Base-by-base conservation (phyloP, 64 coral and sea anemone species). In the Cladopsammia gracilis region DNA sequence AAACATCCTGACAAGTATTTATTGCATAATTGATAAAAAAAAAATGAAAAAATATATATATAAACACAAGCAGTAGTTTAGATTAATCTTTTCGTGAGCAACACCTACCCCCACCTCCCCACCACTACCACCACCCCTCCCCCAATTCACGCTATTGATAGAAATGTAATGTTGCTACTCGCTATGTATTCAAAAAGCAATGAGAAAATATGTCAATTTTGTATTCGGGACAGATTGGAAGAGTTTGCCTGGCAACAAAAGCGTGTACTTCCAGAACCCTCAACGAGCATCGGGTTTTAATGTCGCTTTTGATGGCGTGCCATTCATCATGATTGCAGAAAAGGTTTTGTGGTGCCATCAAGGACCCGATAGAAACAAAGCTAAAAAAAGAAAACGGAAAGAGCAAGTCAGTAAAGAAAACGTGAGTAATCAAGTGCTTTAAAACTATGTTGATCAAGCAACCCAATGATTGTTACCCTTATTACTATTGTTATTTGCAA, bases 321-420 rank as follows among this genome's bases (percentile, higher is more conserved):
- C 83, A 10, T 86, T 86, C 64, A 52, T 71, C 5, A 50, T 68
- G 3, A 10, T 86, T 48, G 83, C 46, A 1, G 66, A 71, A 70
- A 86, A 86, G 83, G 65, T 25, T 48, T 70, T 69, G 22, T 20
- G 23, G 43, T 86, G 83, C 64, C 83, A 86, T 58, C 62, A 86
- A 53, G 83, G 64, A n/a, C 25, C 42, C 62, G 83, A 86, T 19
- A 46, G 46, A 70, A 62, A 86, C 25, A 71, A 68, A 22, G 45
- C 26, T 19, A 25, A 25, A 15, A 85, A 85, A 85, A 43, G 59
- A 64, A 7, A 46, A 64, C 13, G 61, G 10, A 8, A 66, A 48
- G 2, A 85, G 18, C 58, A 66, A 23, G 81, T 48, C 64, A 25
- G 64, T 18, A 24, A 64, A 64, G 81, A 66, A 48, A 56, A 85